Conservation (phyloP, 2,113 vertebrate genomes). For the Oostethus manadensis region DNA sequence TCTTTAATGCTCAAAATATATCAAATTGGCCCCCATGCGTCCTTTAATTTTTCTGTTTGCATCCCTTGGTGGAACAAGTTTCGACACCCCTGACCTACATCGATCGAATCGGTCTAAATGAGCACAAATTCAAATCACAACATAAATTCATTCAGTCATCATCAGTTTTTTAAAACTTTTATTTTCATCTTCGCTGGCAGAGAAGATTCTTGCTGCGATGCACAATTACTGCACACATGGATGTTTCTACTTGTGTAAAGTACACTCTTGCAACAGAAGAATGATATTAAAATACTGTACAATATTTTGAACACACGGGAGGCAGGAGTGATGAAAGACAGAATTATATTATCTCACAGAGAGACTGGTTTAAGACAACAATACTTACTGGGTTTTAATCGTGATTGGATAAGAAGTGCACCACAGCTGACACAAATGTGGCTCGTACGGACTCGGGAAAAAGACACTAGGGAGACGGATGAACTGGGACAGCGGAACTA, state of each 20-base stretch:
- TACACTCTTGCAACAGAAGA: conserved; percentile 46
- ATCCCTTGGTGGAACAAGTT: too few relatives aligned
- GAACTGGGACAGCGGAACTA: too few relatives aligned
- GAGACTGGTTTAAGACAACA: conserved; percentile 2
- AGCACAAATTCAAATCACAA: conserved; percentile 9
- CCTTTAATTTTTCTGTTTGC: too few relatives aligned
- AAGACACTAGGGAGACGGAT: too few relatives aligned
- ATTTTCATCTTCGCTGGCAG: conserved; percentile 42
- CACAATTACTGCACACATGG: conserved; percentile 25
- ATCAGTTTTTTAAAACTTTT: conserved; percentile 35
- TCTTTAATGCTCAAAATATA: too few relatives aligned
- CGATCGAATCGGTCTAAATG: background rate
- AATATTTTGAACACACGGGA: conserved; percentile 28
- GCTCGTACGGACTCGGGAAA: background rate
- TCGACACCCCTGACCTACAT: too few relatives aligned
- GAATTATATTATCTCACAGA: conserved; percentile 1
- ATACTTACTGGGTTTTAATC: conserved; percentile 3
- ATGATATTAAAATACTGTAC: conserved; percentile 62
- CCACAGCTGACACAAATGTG: background rate
- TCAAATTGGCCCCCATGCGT: too few relatives aligned
- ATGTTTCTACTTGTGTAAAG: conserved; percentile 53
- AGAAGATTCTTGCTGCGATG: conserved; percentile 8
- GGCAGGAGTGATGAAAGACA: background rate
- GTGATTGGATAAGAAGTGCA: conserved; percentile 14
- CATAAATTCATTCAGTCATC: background rate